These are phyloP conservation scores for Zoanthus sociatus DNA, from an alignment of 92 coral and sea anemone species.

Conservation along the genomic window DNA sequence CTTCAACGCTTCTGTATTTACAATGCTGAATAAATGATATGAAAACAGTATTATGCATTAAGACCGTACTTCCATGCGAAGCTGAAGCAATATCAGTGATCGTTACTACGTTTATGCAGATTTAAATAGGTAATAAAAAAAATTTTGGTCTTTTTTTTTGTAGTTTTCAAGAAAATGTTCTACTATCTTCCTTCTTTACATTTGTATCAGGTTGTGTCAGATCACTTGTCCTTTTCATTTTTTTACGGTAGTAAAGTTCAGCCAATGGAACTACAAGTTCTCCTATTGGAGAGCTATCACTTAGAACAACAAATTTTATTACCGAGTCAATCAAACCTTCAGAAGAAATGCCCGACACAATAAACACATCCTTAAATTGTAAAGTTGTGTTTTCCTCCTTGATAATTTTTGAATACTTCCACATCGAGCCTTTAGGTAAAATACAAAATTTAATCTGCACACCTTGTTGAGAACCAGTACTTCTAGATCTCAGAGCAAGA, in stretches of 20 bases:
- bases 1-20: no score
- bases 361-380: slow-evolving; percentile 71
- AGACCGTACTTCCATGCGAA: no score
- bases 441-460: slow-evolving; percentile 64
- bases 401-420: slow-evolving; percentile 64
- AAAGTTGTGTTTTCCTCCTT: slow-evolving; percentile 25
- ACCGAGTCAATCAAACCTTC: slow-evolving; percentile 54
- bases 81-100: no score
- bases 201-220: slow-evolving; percentile 36
- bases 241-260: slow-evolving; percentile 68
- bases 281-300: slow-evolving; percentile 53
- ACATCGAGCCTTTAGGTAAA: slow-evolving; percentile 58
- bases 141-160: no score
- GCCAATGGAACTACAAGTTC: slow-evolving; percentile 58
- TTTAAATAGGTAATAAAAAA: no score
- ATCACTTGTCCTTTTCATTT: slow-evolving; percentile 67
- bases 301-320: slow-evolving; percentile 60
- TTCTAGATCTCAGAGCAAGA: slow-evolving; percentile 46
- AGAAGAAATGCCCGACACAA: slow-evolving; percentile 65
- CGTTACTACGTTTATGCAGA: no score
- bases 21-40: no score
- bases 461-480: slow-evolving; percentile 22
- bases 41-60: no score
- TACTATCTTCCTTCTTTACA: neutral
- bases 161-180: no score